These are phyloP conservation scores for Trachelus troglodyta DNA, from an alignment of 2,888 invertebrate species.

Conservation along the genomic window DNA sequence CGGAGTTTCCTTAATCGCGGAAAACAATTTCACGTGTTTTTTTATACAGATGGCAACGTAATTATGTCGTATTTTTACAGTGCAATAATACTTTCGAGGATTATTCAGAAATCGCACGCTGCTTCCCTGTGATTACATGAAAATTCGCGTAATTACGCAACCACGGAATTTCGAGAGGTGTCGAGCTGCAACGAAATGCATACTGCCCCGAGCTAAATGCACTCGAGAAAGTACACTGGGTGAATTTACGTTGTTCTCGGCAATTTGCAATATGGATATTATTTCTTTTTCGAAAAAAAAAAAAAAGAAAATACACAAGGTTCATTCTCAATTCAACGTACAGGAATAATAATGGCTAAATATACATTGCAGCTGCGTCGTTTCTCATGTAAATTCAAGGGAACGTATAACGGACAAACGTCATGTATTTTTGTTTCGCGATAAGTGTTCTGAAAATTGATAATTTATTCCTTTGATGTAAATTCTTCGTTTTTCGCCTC, in stretches of 20 bases:
- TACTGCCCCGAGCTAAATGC: not conserved
- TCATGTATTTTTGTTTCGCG: not conserved
- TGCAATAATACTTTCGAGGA: not conserved
- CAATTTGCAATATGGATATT: not conserved
- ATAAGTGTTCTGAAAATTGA: not conserved
- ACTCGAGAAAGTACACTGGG: not conserved
- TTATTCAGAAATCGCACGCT: not conserved
- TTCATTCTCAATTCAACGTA: not conserved
- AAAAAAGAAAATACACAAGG: not conserved
- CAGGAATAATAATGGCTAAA: not conserved
- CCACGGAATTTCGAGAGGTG: not conserved
- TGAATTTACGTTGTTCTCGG: not conserved
- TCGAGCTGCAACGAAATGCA: not conserved
- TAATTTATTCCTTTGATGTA: not conserved
- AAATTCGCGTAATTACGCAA: not conserved
- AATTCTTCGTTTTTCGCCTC: not conserved
- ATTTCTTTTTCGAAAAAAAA: not conserved
- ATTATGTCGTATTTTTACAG: no score
- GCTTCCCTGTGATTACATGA: not conserved
- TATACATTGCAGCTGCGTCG: not conserved
- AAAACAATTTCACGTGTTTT: not conserved
- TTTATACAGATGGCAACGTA: not conserved
- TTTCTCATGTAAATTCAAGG: not conserved
- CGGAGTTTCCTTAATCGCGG: not conserved
- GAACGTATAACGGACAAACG: not conserved